Percentiles rank a stretch among this genome's conserved stretches.
These are phyloP conservation scores for Xanthia togata DNA, from an alignment of 2,888 invertebrate genomes.

Conservation along the genomic window DNA sequence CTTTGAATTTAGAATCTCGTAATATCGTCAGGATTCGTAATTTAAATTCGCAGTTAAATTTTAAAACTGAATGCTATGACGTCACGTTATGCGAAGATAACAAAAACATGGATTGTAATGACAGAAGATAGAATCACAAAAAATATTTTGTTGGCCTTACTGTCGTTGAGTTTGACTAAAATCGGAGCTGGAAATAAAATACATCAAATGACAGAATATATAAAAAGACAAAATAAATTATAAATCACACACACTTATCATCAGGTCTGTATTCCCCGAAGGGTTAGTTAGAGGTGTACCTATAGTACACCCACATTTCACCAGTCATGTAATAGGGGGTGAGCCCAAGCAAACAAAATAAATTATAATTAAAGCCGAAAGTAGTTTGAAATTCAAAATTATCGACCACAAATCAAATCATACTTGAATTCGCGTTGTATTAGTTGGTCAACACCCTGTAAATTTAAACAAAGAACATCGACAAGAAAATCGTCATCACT, in stretches of 20 bases:
- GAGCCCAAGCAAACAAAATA: no score
- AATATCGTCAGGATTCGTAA: not conserved
- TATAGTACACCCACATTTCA: no score
- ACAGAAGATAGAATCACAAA: slow-evolving; percentile 9
- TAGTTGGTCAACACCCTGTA: not conserved
- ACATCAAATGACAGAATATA: slow-evolving; percentile 17
- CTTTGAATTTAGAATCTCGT: slow-evolving; percentile 1
- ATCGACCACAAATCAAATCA: not conserved
- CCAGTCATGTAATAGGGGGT: no score
- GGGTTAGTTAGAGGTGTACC: no score
- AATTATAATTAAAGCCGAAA: not conserved
- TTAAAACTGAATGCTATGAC: not conserved
- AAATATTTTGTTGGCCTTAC: slow-evolving; percentile 26
- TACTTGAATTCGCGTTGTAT: not conserved
- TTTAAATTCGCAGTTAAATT: not conserved
- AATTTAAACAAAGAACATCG: not conserved
- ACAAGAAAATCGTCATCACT: not conserved
- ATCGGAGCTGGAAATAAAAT: slow-evolving; percentile 41
- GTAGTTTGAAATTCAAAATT: not conserved
- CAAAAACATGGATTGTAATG: not conserved
- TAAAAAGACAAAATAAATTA: not conserved
- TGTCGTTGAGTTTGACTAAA: slow-evolving; percentile 35
- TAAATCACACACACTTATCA: not conserved
- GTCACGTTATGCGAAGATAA: not conserved
- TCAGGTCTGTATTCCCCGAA: no score